Percentiles rank a stretch among this genome's conserved stretches.
phyloP scores from a whole-genome alignment of 2,113 vertebrate species.

The Gavialis gangeticus region DNA sequence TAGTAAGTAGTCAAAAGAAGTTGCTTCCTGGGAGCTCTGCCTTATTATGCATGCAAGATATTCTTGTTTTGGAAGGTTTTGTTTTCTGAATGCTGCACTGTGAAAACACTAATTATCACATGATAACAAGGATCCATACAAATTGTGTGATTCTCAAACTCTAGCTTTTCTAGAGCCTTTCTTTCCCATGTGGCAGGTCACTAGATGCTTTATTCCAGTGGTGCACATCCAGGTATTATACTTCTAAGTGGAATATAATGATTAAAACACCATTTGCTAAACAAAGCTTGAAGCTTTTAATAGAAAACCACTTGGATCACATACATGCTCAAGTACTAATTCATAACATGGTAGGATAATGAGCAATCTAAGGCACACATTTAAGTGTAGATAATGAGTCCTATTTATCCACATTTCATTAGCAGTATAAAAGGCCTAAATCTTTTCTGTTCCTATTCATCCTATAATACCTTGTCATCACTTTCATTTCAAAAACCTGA shows the following conservation, averaged over 20 bases:
- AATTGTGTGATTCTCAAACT: constrained; percentile 6
- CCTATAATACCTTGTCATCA: constrained; percentile 67
- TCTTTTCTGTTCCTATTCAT: constrained; percentile 64
- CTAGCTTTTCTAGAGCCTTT: background rate
- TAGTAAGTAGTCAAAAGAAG: background rate
- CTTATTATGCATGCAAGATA: background rate
- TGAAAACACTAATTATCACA: constrained; percentile 47
- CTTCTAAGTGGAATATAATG: constrained; percentile 32
- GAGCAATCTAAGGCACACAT: constrained; percentile 59
- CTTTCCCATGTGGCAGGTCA: constrained; percentile 12
- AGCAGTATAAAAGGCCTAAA: constrained; percentile 69
- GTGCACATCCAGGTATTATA: background rate
- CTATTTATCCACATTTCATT: constrained; percentile 76
- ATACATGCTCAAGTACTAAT: constrained; percentile 39
- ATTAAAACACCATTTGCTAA: constrained; percentile 53
- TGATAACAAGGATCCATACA: background rate
- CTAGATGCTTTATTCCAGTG: background rate
- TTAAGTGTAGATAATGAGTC: constrained; percentile 73
- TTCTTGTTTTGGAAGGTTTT: background rate
- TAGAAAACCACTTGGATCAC: constrained; percentile 49
- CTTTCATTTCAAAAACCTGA: constrained; percentile 59
- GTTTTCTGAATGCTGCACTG: background rate
- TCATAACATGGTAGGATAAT: constrained; percentile 51
- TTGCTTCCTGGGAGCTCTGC: background rate
- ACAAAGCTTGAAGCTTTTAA: constrained; percentile 57